Evolutionary conservation across 2,888 invertebrate species (phyloP).

Genomic region (Metallyticus violacea): DNA sequence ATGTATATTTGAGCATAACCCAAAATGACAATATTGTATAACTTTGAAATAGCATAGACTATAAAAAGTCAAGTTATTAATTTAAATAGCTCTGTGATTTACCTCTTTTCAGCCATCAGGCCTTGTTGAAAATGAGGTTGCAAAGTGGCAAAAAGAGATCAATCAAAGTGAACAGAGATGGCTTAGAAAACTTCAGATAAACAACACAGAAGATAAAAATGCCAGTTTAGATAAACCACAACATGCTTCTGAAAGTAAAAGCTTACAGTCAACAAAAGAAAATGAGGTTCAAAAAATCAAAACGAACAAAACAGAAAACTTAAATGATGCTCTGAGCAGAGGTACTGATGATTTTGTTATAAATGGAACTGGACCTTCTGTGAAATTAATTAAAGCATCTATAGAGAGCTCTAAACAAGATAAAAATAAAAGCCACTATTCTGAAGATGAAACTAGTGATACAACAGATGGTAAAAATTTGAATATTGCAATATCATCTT

Average conservation of each 20-base stretch:
- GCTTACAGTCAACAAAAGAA: not conserved
- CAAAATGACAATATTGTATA: too few relatives aligned
- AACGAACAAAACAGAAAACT: not conserved
- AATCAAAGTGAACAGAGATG: constrained; percentile 28
- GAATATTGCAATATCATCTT: not conserved
- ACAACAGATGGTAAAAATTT: not conserved
- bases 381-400: not conserved
- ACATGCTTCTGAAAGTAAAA: not conserved
- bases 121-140: constrained; percentile 27
- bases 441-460: not conserved
- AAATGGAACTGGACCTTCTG: not conserved
- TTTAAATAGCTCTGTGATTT: too few relatives aligned
- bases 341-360: not conserved
- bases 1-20: too few relatives aligned
- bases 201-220: not conserved
- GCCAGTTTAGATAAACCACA: not conserved
- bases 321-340: not conserved
- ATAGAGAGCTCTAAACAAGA: not conserved
- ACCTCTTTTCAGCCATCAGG: constrained; percentile 18
- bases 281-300: not conserved
- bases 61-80: too few relatives aligned
- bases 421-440: not conserved
- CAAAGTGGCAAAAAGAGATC: constrained; percentile 30
- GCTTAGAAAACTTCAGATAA: not conserved
- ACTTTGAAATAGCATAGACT: too few relatives aligned